Percentiles rank a stretch among this genome's conserved stretches.
Evolutionary conservation across 2,797 vertebrate species (phyloP).

Genomic region (Arctocebus calabarensis): DNA sequence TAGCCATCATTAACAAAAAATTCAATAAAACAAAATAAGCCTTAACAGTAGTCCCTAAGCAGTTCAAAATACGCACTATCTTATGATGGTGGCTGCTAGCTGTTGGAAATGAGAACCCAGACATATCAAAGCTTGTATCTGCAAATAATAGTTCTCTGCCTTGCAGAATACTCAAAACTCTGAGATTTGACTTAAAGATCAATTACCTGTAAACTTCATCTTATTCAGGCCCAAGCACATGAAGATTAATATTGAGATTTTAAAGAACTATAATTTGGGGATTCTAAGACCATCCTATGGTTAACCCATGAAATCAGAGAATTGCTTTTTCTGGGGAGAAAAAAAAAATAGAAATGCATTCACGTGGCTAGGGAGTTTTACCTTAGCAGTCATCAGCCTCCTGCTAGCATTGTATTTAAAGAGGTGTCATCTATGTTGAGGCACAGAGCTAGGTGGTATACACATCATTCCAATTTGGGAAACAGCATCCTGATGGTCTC

Average conservation of each 20-base stretch:
- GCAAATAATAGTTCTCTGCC: background rate
- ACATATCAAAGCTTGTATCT: background rate
- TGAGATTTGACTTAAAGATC: background rate
- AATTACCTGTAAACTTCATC: background rate
- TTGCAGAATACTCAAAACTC: background rate
- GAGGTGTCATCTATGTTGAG: background rate
- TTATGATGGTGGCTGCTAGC: background rate
- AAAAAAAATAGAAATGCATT: background rate
- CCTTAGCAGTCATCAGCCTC: background rate
- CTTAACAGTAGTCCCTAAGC: background rate
- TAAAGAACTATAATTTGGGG: slow-evolving; percentile 44
- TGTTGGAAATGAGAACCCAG: background rate
- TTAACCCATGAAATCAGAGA: slow-evolving; percentile 26
- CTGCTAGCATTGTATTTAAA: background rate
- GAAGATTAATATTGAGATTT: slow-evolving; percentile 30
- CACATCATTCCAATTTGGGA: background rate
- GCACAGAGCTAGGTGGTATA: background rate
- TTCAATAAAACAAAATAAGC: background rate
- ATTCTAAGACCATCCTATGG: slow-evolving; percentile 46
- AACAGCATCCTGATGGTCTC: background rate
- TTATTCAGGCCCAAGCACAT: slow-evolving; percentile 11
- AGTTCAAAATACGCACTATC: background rate
- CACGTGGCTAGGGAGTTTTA: background rate
- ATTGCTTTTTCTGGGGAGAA: slow-evolving; percentile 18
- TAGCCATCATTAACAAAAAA: background rate